phyloP scores from a whole-genome alignment of 1,140 invertebrate genomes.

The Papilio xuthus region DNA sequence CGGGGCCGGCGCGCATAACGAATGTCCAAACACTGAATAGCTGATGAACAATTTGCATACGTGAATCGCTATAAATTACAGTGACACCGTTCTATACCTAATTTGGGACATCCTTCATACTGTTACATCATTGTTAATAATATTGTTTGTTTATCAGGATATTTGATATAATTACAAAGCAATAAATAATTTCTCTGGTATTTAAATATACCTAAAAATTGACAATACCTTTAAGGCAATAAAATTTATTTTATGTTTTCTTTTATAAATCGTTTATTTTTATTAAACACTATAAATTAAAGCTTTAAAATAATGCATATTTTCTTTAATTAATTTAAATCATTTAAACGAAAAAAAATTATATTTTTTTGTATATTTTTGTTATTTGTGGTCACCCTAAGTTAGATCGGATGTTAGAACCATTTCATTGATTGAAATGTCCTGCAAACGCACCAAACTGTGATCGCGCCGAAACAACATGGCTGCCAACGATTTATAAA shows the following conservation, averaged over 20 bases:
- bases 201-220: too few relatives aligned
- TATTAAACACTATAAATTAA: too few relatives aligned
- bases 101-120: background rate
- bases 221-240: too few relatives aligned
- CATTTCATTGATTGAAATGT: constrained; percentile 54
- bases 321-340: too few relatives aligned
- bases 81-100: constrained; percentile 38
- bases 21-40: constrained; percentile 79
- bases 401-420: constrained; percentile 41
- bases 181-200: too few relatives aligned
- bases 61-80: constrained; percentile 64
- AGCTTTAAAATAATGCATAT: too few relatives aligned
- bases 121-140: background rate
- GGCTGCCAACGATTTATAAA: constrained; percentile 28
- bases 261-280: too few relatives aligned
- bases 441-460: constrained; percentile 43
- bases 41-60: constrained; percentile 79
- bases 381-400: constrained; percentile 37
- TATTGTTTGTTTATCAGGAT: too few relatives aligned
- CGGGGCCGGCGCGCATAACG: constrained; percentile 67
- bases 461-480: constrained; percentile 32
- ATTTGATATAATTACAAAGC: too few relatives aligned
- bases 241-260: too few relatives aligned
- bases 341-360: too few relatives aligned
- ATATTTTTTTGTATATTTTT: background rate